phyloP scores from a whole-genome alignment of 2,888 invertebrate species.

The Dolomedes plantarius region DNA sequence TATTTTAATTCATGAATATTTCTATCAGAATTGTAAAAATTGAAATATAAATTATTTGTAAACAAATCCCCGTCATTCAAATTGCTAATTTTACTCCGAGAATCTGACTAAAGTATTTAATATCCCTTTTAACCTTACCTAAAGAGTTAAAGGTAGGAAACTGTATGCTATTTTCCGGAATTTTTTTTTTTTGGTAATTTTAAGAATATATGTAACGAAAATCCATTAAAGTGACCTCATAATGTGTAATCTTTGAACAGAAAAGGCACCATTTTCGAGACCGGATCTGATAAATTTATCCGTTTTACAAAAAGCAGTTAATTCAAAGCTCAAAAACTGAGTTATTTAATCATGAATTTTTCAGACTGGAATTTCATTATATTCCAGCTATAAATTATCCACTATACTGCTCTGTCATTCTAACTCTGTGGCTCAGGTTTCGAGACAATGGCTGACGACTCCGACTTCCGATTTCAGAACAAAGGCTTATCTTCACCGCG shows the following conservation, averaged over 20 bases:
- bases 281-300: slow-evolving; percentile 14
- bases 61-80: no score
- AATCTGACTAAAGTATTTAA: no score
- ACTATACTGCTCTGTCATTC: slow-evolving; percentile 45
- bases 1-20: no score
- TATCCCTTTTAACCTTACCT: no score
- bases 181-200: no score
- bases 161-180: no score
- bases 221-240: background rate
- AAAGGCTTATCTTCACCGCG: slow-evolving; percentile 52
- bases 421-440: slow-evolving; percentile 42
- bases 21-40: no score
- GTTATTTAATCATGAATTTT: slow-evolving; percentile 2
- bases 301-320: background rate
- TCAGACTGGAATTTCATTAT: background rate
- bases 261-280: background rate
- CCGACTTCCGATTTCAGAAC: slow-evolving; percentile 54
- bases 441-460: slow-evolving; percentile 47
- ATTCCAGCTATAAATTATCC: background rate
- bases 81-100: no score
- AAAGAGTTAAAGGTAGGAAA: no score
- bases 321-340: background rate
- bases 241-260: background rate
- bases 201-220: no score
- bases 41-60: no score